A percentile compares a stretch with the other conserved stretches of the same genome.
These are phyloP conservation scores for Monodelphis domestica DNA, from an alignment of 2,797 vertebrate species.

Conservation along the genomic window DNA sequence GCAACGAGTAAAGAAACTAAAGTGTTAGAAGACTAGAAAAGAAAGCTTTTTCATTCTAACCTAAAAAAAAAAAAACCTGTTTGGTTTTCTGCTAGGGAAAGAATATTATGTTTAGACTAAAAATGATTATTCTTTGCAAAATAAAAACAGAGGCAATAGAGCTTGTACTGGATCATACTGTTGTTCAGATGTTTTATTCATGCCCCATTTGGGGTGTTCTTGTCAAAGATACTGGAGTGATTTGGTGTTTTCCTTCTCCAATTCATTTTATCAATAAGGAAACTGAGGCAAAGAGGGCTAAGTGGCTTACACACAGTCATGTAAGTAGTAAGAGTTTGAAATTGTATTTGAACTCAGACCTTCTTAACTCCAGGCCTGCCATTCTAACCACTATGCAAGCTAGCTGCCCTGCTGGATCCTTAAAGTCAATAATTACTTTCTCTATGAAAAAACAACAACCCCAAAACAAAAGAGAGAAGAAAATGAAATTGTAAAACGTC, in stretches of 20 bases:
- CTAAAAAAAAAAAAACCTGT: slow-evolving; percentile 44
- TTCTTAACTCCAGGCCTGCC: no score
- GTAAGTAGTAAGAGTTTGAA: no score
- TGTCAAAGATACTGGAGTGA: no score
- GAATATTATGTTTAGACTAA: slow-evolving; percentile 7
- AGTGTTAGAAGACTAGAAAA: neutral
- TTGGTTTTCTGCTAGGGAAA: slow-evolving; percentile 33
- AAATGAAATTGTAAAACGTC: slow-evolving; percentile 21
- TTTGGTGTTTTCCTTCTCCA: no score
- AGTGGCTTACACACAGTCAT: no score
- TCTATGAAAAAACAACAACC: slow-evolving; percentile 48
- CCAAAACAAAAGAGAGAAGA: slow-evolving; percentile 37
- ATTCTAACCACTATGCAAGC: no score
- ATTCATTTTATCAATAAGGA: no score
- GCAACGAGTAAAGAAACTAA: slow-evolving; percentile 16
- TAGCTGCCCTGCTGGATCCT: no score
- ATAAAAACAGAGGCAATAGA: neutral
- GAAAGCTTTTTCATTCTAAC: slow-evolving; percentile 32
- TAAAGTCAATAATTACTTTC: slow-evolving; percentile 9
- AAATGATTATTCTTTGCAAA: slow-evolving; percentile 42
- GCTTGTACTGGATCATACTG: neutral
- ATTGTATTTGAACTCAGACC: no score
- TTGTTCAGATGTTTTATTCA: no score
- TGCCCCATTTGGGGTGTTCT: no score
- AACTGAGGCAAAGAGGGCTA: no score